A percentile compares a stretch with the other conserved stretches of the same genome.
These are phyloP conservation scores for Cylloceria caligata DNA, from an alignment of 2,888 invertebrate genomes.

Conservation along the genomic window DNA sequence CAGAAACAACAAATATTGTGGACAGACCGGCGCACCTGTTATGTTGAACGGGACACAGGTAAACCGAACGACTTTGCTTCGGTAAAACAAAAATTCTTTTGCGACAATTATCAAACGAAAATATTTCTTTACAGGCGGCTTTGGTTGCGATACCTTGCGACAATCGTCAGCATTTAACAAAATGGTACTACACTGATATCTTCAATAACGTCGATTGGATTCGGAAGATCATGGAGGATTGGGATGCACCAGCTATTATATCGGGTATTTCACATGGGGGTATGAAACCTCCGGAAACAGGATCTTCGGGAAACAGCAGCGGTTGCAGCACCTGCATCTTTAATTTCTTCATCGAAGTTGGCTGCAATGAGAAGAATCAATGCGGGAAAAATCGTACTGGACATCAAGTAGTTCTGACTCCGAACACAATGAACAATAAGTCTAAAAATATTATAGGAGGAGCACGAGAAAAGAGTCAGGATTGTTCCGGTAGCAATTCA, in stretches of 20 bases:
- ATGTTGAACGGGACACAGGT: constrained; percentile 73
- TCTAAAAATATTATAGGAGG: background rate
- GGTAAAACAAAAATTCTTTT: constrained; percentile 1
- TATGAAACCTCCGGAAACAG: background rate
- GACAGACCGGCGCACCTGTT: constrained; percentile 71
- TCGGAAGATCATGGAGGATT: constrained; percentile 54
- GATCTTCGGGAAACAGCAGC: constrained; percentile 49
- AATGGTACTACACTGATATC: constrained; percentile 73
- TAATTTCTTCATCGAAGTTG: constrained; percentile 71
- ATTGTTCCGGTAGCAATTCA: constrained; percentile 31
- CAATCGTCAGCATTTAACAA: constrained; percentile 66
- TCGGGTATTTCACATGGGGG: too few species aligned
- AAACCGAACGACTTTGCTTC: constrained; percentile 20
- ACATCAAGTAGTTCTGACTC: background rate
- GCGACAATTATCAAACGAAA: background rate
- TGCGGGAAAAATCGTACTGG: constrained; percentile 52
- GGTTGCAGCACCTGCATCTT: constrained; percentile 71
- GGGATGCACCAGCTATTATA: constrained; percentile 57
- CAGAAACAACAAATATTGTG: constrained; percentile 68
- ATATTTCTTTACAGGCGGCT: constrained; percentile 63
- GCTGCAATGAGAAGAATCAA: constrained; percentile 64
- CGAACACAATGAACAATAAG: background rate
- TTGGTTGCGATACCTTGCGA: constrained; percentile 72
- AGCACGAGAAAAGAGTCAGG: background rate
- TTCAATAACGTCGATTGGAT: constrained; percentile 71